These are phyloP conservation scores for Oxyteleia sp. DNA, from an alignment of 2,888 invertebrate species.

Conservation along the genomic window DNA sequence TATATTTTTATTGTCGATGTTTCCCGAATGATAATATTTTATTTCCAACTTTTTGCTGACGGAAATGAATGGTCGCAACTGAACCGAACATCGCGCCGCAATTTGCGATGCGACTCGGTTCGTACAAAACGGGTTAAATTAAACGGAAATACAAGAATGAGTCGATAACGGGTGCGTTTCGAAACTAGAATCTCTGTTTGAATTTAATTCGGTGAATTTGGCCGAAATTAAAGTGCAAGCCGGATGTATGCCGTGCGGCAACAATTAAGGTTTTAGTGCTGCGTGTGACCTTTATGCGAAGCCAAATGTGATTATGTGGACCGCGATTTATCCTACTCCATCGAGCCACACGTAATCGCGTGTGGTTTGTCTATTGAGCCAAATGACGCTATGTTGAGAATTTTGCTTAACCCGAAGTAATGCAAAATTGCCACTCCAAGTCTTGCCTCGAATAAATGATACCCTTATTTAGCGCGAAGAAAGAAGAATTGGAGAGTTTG, in stretches of 20 bases:
- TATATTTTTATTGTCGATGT: constrained; percentile 51
- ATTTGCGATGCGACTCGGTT: constrained; percentile 18
- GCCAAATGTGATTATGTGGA: constrained; percentile 35
- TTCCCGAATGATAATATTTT: constrained; percentile 35
- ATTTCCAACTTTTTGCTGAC: constrained; percentile 26
- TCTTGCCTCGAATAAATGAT: constrained; percentile 16
- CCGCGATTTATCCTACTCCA: constrained; percentile 46
- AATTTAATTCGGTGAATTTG: constrained; percentile 41
- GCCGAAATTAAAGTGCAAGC: constrained; percentile 41
- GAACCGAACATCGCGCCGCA: constrained; percentile 18
- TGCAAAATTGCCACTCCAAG: constrained; percentile 21
- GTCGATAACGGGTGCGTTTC: constrained; percentile 33
- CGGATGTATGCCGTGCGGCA: constrained; percentile 4
- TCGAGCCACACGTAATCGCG: constrained; percentile 39
- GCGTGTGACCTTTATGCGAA: constrained; percentile 37
- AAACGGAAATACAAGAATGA: constrained; percentile 38
- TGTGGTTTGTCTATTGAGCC: constrained; percentile 37
- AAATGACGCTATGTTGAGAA: constrained; percentile 19
- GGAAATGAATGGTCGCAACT: constrained; percentile 15
- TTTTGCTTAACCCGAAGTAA: constrained; percentile 5
- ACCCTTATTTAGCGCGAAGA: background rate
- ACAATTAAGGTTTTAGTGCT: constrained; percentile 32
- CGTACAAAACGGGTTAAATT: constrained; percentile 31
- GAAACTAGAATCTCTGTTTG: constrained; percentile 31
- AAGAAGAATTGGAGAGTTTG: constrained; percentile 1